These are phyloP conservation scores for Channa maculata DNA, from an alignment of 2,113 vertebrate genomes.

Conservation along the genomic window DNA sequence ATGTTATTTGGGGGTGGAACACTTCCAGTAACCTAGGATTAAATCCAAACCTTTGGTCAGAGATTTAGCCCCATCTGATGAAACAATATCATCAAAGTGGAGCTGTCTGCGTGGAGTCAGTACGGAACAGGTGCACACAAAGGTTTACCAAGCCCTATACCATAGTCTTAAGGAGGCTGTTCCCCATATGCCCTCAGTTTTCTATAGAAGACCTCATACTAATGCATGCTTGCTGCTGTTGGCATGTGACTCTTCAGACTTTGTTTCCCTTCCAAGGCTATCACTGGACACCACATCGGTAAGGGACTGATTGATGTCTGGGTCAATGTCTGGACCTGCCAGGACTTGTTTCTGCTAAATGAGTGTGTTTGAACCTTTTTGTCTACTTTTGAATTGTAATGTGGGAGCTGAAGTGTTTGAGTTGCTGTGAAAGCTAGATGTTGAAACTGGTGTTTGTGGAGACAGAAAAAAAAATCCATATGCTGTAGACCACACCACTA, in stretches of 20 bases:
- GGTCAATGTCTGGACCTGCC: constrained; percentile 66
- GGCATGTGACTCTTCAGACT: constrained; percentile 58
- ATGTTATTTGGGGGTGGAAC: constrained; percentile 60
- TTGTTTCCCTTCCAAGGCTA: constrained; percentile 66
- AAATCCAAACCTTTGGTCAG: constrained; percentile 63
- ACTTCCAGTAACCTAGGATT: constrained; percentile 59
- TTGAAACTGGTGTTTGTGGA: too few species aligned
- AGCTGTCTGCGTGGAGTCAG: constrained; percentile 12
- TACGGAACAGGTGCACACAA: constrained; percentile 51
- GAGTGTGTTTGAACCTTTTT: constrained; percentile 23
- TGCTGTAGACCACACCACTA: not conserved
- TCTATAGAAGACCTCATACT: constrained; percentile 58
- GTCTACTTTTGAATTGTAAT: too few species aligned
- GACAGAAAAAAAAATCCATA: not conserved
- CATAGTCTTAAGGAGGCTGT: constrained; percentile 8
- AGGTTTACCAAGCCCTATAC: constrained; percentile 28
- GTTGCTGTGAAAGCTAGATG: too few species aligned
- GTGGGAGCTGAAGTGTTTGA: too few species aligned
- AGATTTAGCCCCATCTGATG: constrained; percentile 46
- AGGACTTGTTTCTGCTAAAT: constrained; percentile 42
- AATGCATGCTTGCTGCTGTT: constrained; percentile 42
- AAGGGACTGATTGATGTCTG: constrained; percentile 44
- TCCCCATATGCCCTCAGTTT: constrained; percentile 34
- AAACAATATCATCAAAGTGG: constrained; percentile 56
- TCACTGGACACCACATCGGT: constrained; percentile 61